Conservation (phyloP, 2,888 invertebrate genomes). For the Plagodis dolabraria region DNA sequence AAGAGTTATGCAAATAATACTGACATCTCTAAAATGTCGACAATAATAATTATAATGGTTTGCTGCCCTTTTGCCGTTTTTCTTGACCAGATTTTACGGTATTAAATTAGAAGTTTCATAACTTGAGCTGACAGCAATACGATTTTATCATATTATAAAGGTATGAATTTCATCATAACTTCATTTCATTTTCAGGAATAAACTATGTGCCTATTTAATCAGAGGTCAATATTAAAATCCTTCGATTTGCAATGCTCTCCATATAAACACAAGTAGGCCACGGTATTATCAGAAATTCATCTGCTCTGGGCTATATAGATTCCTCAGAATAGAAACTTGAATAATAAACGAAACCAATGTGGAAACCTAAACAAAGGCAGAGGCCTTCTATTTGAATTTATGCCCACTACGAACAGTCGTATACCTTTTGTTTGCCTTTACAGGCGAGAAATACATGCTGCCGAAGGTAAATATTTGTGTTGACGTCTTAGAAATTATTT, state of each 20-base stretch:
- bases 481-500: conserved; percentile 30
- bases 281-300: conserved; percentile 45
- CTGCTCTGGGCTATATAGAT: conserved; percentile 37
- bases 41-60: too few relatives aligned
- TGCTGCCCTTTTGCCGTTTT: too few relatives aligned
- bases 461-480: conserved; percentile 15
- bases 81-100: too few relatives aligned
- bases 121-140: too few relatives aligned
- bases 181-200: too few relatives aligned
- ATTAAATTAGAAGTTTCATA: too few relatives aligned
- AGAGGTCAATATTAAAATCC: neutral
- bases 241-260: conserved; percentile 5
- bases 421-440: conserved; percentile 20
- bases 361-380: conserved; percentile 32
- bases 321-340: conserved; percentile 40
- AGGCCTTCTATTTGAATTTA: conserved; percentile 23
- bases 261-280: conserved; percentile 42
- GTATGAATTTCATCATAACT: too few relatives aligned
- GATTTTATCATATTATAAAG: too few relatives aligned
- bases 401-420: conserved; percentile 13
- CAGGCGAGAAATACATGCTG: conserved; percentile 13
- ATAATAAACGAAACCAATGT: conserved; percentile 37
- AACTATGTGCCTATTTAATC: neutral
- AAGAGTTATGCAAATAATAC: too few relatives aligned
- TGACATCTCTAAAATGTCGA: too few relatives aligned